Evolutionary conservation across 2,888 invertebrate species (phyloP).

Genomic region (Mythimna albipuncta): DNA sequence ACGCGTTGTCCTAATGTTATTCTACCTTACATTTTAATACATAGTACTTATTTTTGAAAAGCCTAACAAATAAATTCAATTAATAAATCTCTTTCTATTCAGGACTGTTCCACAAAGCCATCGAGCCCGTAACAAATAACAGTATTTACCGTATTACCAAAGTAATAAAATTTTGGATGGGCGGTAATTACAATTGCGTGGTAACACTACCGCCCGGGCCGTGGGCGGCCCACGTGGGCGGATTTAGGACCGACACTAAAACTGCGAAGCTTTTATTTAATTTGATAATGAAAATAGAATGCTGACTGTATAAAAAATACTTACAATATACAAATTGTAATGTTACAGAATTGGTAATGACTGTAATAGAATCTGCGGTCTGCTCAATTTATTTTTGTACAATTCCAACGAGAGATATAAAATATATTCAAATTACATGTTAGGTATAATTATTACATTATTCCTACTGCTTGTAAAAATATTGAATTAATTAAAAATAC

Average conservation of each 20-base stretch:
- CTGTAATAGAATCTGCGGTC: not conserved
- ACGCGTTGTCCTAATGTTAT: too few species aligned
- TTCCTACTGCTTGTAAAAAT: not conserved
- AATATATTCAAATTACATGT: not conserved
- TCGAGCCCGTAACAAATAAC: conserved; percentile 22
- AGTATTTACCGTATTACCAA: conserved; percentile 21
- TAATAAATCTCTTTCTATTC: not conserved
- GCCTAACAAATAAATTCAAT: too few species aligned
- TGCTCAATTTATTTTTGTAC: conserved; percentile 4
- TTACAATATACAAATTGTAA: not conserved
- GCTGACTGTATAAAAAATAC: not conserved
- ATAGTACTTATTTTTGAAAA: too few species aligned
- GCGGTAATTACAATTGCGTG: conserved; percentile 40
- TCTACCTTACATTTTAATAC: too few species aligned
- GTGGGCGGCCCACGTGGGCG: conserved; percentile 52
- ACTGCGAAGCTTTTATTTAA: conserved; percentile 34
- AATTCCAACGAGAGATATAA: not conserved
- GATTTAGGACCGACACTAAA: conserved; percentile 32
- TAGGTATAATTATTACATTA: not conserved
- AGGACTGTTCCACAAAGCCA: not conserved
- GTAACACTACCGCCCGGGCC: conserved; percentile 6
- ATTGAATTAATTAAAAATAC: not conserved
- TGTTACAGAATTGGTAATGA: too few species aligned
- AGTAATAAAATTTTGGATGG: conserved; percentile 22
- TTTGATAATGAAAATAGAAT: not conserved